Percentiles rank a stretch among this genome's conserved stretches.
Conservation (phyloP, 2,888 invertebrate genomes). For the Criorhina ranunculi region DNA sequence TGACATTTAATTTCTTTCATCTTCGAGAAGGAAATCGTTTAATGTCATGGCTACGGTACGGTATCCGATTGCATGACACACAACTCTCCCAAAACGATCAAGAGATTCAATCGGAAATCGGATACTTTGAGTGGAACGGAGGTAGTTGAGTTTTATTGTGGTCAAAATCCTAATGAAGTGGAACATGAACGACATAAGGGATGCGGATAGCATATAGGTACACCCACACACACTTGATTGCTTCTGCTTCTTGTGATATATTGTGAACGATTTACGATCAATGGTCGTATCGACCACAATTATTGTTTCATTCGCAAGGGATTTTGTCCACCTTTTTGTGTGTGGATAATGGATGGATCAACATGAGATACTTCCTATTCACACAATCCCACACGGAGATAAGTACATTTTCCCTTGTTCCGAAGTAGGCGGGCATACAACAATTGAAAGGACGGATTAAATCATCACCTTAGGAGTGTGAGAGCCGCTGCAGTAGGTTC, state of each 20-base stretch:
- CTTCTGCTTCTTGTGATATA: conserved; percentile 30
- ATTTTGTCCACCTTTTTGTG: conserved; percentile 35
- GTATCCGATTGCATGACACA: conserved; percentile 47
- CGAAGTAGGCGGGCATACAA: conserved; percentile 46
- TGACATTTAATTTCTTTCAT: conserved; percentile 61
- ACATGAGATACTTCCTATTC: conserved; percentile 44
- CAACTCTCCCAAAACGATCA: conserved; percentile 7
- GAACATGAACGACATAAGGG: neutral
- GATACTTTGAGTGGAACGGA: conserved; percentile 40
- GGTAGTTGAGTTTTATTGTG: neutral
- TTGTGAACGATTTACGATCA: conserved; percentile 61
- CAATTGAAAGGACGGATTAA: conserved; percentile 48
- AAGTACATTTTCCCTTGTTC: conserved; percentile 32
- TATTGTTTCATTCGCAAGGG: conserved; percentile 35
- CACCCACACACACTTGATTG: too few relatives aligned
- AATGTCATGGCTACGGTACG: conserved; percentile 16
- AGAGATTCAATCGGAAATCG: conserved; percentile 48
- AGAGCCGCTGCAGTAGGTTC: conserved; percentile 28
- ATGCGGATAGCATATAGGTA: conserved; percentile 15
- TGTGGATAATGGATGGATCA: conserved; percentile 18
- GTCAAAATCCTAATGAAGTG: conserved; percentile 24
- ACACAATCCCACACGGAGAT: neutral
- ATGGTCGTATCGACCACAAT: conserved; percentile 66
- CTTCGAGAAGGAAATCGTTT: conserved; percentile 1
- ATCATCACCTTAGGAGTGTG: conserved; percentile 42